phyloP scores from a whole-genome alignment of 2,888 invertebrate species.

The Dilophus febrilis region DNA sequence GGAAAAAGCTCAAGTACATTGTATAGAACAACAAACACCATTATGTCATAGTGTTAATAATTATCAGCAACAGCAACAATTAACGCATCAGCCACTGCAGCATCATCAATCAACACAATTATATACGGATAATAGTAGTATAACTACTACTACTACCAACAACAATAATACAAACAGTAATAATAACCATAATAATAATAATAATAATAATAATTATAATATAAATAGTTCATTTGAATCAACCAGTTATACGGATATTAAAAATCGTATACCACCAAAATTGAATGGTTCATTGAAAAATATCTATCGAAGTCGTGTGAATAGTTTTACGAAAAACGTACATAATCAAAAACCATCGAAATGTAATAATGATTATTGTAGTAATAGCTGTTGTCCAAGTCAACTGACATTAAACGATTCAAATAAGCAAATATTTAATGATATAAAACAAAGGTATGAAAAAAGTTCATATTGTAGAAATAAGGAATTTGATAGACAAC shows the following conservation, averaged over 20 bases:
- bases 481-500: constrained; percentile 30
- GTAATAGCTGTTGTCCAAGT: background rate
- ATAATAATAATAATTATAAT: constrained; percentile 21
- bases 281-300: constrained; percentile 5
- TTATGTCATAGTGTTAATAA: constrained; percentile 13
- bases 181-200: constrained; percentile 1
- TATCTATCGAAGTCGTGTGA: constrained; percentile 3
- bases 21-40: too few species aligned
- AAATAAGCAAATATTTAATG: constrained; percentile 6
- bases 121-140: constrained; percentile 1
- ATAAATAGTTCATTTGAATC: constrained; percentile 15
- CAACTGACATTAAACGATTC: constrained; percentile 20
- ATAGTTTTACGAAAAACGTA: constrained; percentile 6
- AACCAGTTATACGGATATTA: background rate
- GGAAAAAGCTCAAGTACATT: background rate
- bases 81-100: constrained; percentile 15
- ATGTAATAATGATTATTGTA: constrained; percentile 4
- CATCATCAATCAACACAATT: background rate
- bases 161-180: constrained; percentile 3
- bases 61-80: constrained; percentile 12
- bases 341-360: background rate
- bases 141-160: background rate
- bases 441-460: background rate
- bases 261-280: background rate
- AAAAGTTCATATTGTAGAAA: constrained; percentile 18